Conservation (phyloP, 2,113 vertebrate genomes). For the Scytalopus superciliaris region DNA sequence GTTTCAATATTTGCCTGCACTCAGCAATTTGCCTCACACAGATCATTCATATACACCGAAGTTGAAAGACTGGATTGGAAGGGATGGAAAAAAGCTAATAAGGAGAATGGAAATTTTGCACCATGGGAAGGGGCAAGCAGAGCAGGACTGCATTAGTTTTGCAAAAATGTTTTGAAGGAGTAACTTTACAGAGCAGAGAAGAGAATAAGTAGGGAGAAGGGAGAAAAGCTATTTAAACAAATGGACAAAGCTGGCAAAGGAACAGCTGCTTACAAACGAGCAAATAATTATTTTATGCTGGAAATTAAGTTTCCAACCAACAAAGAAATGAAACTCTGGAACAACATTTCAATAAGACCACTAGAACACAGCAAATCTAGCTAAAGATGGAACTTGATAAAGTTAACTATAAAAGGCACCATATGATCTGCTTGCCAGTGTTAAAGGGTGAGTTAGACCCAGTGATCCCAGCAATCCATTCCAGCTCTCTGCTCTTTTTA, state of each 20-base stretch:
- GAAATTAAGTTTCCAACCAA: background rate
- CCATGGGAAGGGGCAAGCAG: background rate
- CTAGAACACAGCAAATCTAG: background rate
- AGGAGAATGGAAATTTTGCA: background rate
- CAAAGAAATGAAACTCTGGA: background rate
- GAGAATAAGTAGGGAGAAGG: background rate
- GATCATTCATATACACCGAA: background rate
- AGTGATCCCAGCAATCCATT: background rate
- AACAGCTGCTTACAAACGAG: background rate
- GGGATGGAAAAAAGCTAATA: background rate
- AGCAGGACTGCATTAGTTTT: background rate
- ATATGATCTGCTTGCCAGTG: background rate
- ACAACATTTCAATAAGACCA: background rate
- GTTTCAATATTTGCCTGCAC: background rate
- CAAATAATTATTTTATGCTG: background rate
- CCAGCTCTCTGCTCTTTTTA: background rate
- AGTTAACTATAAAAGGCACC: background rate
- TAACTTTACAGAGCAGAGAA: background rate
- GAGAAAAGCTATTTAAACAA: background rate
- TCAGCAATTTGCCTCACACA: background rate
- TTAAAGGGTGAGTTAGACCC: background rate
- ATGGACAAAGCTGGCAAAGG: background rate
- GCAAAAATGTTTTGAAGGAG: background rate
- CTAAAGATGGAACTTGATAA: background rate
- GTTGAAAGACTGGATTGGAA: background rate